Conservation (phyloP, 2,113 vertebrate species). For the Paradoxurus hermaphroditus region DNA sequence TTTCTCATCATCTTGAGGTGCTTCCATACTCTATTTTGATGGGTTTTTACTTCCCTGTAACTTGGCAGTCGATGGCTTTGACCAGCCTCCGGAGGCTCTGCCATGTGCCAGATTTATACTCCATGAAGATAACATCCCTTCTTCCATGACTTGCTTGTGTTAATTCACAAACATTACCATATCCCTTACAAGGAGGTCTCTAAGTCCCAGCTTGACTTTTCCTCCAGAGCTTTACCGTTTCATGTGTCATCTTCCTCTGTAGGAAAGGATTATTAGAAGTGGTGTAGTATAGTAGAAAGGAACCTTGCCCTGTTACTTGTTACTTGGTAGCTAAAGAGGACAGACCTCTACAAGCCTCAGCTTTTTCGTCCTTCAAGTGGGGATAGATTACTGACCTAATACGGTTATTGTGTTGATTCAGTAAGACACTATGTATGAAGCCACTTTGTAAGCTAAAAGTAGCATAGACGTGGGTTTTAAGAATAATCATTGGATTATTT, state of each 20-base stretch:
- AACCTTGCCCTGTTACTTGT: neutral
- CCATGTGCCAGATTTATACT: neutral
- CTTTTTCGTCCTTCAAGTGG: neutral
- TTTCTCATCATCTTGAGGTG: slow-evolving; percentile 8
- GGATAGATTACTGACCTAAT: neutral
- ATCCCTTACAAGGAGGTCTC: neutral
- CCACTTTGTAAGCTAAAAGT: neutral
- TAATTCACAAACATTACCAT: neutral
- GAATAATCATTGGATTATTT: neutral
- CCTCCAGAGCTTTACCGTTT: neutral
- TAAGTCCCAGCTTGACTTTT: neutral
- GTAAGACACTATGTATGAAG: neutral
- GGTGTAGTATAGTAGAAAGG: neutral
- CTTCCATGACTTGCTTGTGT: neutral
- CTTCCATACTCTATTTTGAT: neutral
- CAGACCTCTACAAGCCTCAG: neutral
- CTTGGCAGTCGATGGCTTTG: neutral
- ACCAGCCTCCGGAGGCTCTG: neutral
- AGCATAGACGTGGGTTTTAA: neutral
- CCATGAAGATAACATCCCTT: neutral
- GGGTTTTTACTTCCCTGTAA: slow-evolving; percentile 29
- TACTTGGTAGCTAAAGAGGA: neutral
- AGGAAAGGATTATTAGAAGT: neutral
- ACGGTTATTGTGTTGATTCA: neutral
- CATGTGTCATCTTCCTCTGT: neutral